Evolutionary conservation across 2,113 vertebrate genomes (phyloP).

Genomic region (Apodemus speciosus): DNA sequence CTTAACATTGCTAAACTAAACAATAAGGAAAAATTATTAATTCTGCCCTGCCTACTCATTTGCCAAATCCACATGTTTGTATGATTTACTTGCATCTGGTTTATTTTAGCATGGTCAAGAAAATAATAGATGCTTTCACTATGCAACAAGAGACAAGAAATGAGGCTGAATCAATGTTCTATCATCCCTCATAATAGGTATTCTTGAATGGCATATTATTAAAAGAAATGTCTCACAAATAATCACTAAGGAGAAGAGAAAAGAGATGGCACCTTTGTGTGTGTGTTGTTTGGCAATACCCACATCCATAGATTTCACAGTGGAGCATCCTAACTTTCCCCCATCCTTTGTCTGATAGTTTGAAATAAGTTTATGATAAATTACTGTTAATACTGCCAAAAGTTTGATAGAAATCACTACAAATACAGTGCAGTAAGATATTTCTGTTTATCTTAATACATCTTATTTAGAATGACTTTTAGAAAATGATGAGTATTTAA

Average conservation of each 20-base stretch:
- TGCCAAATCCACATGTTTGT: constrained; percentile 63
- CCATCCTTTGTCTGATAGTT: background rate
- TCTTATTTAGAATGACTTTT: constrained; percentile 27
- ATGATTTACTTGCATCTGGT: constrained; percentile 62
- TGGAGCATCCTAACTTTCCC: background rate
- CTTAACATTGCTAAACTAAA: constrained; percentile 46
- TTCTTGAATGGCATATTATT: constrained; percentile 13
- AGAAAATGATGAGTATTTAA: background rate
- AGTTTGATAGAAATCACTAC: background rate
- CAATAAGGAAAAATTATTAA: constrained; percentile 28
- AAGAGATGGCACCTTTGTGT: too few species aligned
- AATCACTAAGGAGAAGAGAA: background rate
- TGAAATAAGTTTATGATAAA: background rate
- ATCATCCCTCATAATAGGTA: background rate
- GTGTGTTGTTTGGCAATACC: background rate
- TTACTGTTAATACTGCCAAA: background rate
- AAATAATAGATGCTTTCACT: constrained; percentile 57
- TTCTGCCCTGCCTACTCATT: constrained; percentile 2
- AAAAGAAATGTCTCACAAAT: background rate
- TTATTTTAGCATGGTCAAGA: constrained; percentile 62
- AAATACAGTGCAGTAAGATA: constrained; percentile 24
- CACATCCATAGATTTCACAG: background rate
- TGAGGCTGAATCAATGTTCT: background rate
- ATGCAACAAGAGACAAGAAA: constrained; percentile 47
- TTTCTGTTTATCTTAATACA: constrained; percentile 35